Base-by-base conservation (phyloP, 2,888 invertebrate genomes). In the Heliconius charithonia region DNA sequence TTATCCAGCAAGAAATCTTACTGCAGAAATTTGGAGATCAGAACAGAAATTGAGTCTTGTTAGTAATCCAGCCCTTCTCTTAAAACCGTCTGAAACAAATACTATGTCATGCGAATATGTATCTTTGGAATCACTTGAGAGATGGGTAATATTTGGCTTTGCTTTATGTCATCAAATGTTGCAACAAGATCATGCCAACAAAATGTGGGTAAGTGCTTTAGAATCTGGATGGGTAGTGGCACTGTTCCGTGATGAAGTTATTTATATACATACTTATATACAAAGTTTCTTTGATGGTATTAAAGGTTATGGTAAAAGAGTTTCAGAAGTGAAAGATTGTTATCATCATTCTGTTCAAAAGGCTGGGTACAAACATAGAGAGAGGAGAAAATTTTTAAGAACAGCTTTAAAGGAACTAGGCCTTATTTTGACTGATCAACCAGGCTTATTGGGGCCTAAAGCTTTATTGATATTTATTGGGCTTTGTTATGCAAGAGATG, bases 61-160 rank as follows among this genome's bases (percentile, higher is more conserved):
- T 4, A 98, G 98, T 45, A 99, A 98, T 91, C 99, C 99, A 1
- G 97, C 97, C n/a, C 97, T 98, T 87, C 96, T 99, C 76, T 93
- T 99, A 29, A 99, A 98, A 90, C 99, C 99, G 7, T 97, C 99
- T 0, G 97, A 98, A 85, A 98, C 99, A 0, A 99, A 99, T 85
- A 98, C 98, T 32, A 98, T 99, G 96, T 99, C 99, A 3, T 99
- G 99, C 91, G 99, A 99, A 95, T 99, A 98, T 91, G 93, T 99
- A 74, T 99, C 99, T 1, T 92, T 99, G 80, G 99, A 99, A 88
- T 96, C 97, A 63, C 97, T 99, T 96, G 99, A 99, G 89, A 96
- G 98, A 86, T 99, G 99, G 99, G 97, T 99, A 41, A 98, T 99
- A 84, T 98, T 99, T 91, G 99, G 99, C 0, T 97, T 99, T 87